A percentile compares a stretch with the other conserved stretches of the same genome.
phyloP scores from a whole-genome alignment of 2,888 invertebrate species.

The Tineola bisselliella region DNA sequence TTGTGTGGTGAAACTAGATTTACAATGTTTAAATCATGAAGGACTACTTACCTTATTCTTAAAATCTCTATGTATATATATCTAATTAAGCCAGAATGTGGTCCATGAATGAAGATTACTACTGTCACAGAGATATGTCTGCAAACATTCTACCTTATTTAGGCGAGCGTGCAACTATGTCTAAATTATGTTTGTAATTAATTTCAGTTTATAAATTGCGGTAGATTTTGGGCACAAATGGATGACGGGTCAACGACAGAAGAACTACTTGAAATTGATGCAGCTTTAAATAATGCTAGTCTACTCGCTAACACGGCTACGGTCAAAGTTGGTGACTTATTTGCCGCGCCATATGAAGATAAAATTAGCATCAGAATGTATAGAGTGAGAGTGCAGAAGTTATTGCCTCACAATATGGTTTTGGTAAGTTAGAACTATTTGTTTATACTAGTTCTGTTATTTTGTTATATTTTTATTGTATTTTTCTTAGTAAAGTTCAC shows the following conservation, averaged over 20 bases:
- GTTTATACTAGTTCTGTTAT: neutral
- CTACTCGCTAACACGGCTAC: constrained; percentile 27
- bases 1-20: too few species aligned
- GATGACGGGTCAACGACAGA: constrained; percentile 48
- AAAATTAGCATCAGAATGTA: constrained; percentile 36
- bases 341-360: constrained; percentile 68
- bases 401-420: constrained; percentile 39
- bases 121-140: too few species aligned
- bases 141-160: too few species aligned
- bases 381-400: constrained; percentile 63
- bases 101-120: too few species aligned
- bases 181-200: too few species aligned
- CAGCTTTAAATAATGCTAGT: constrained; percentile 25
- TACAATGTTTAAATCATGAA: too few species aligned
- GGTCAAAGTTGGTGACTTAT: constrained; percentile 54
- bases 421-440: constrained; percentile 34
- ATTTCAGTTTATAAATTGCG: constrained; percentile 66
- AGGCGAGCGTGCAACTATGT: too few species aligned
- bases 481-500: too few species aligned
- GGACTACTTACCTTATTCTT: too few species aligned
- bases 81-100: too few species aligned
- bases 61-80: too few species aligned
- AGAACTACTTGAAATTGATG: constrained; percentile 27
- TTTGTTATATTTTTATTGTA: neutral
- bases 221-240: constrained; percentile 76